Percentiles rank a stretch among this genome's conserved stretches.
Evolutionary conservation across 2,888 invertebrate species (phyloP).

Genomic region (Phymatocera aterrima): DNA sequence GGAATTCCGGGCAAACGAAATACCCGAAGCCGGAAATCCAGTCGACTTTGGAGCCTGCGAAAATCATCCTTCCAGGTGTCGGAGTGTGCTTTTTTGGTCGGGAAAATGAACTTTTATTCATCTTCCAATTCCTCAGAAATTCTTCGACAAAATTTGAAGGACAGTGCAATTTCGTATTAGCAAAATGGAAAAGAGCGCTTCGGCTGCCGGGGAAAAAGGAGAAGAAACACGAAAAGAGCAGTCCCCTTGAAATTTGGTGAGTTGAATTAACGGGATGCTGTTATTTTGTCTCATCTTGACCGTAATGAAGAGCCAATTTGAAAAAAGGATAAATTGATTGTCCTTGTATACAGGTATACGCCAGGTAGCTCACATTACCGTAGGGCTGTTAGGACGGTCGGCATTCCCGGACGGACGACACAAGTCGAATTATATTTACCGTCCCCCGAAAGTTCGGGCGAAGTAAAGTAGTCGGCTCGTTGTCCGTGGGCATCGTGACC

Average conservation of each 20-base stretch:
- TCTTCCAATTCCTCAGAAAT: too few relatives aligned
- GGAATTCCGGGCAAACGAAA: too few relatives aligned
- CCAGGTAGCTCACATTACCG: not conserved
- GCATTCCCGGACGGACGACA: not conserved
- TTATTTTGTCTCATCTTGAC: not conserved
- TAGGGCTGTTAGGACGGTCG: not conserved
- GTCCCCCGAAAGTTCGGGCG: conserved; percentile 5
- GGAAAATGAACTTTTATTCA: too few relatives aligned
- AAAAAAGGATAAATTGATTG: conserved; percentile 16
- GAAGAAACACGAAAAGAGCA: too few relatives aligned
- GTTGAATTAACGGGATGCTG: not conserved
- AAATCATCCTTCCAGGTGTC: too few relatives aligned
- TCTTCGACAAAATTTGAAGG: too few relatives aligned
- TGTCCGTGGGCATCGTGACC: conserved; percentile 33
- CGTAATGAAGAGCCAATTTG: not conserved
- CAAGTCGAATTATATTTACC: conserved; percentile 31
- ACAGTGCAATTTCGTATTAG: not conserved
- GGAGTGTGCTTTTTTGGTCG: too few relatives aligned
- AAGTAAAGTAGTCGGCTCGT: conserved; percentile 25
- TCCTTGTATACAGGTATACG: not conserved
- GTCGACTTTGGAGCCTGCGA: too few relatives aligned
- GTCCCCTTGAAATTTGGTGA: too few relatives aligned
- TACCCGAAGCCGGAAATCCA: too few relatives aligned
- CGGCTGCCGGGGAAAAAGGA: not conserved
- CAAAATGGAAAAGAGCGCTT: too few relatives aligned